Evolutionary conservation across 92 coral and sea anemone species (phyloP).

Genomic region (Isaurus tuberculatus): DNA sequence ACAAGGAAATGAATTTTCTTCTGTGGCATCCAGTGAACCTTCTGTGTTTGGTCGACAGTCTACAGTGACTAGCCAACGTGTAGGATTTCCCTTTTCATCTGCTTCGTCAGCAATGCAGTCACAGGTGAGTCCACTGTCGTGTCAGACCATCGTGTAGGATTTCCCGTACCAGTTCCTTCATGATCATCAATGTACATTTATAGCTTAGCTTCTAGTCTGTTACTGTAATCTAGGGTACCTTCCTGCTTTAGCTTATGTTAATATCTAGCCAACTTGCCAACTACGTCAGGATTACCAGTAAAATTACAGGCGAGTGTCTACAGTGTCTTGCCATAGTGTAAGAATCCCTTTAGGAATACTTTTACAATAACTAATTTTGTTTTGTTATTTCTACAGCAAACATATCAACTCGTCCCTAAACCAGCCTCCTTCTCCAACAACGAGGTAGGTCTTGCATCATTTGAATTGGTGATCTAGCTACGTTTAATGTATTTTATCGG

Average conservation of each 20-base stretch:
- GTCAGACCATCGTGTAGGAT: too few species aligned
- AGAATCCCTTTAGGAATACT: too few species aligned
- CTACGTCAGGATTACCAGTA: too few species aligned
- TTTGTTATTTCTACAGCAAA: not conserved
- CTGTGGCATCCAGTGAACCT: not conserved
- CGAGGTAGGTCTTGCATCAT: not conserved
- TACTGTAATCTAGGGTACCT: too few species aligned
- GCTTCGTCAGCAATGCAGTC: not conserved
- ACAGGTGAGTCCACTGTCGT: not conserved
- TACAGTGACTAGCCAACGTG: not conserved
- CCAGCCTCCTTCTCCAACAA: constrained; percentile 3
- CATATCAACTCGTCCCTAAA: constrained; percentile 15
- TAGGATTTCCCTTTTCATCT: not conserved
- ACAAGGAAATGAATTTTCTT: not conserved
- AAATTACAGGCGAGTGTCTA: too few species aligned
- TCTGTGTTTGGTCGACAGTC: constrained; percentile 18
- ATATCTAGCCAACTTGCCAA: too few species aligned
- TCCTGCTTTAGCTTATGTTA: too few species aligned
- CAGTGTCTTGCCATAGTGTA: too few species aligned
- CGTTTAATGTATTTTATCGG: not conserved
- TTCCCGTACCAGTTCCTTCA: too few species aligned
- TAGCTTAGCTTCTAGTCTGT: too few species aligned
- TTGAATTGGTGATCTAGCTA: not conserved
- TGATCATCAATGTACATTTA: too few species aligned
- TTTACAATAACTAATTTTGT: too few species aligned